A percentile compares a stretch with the other conserved stretches of the same genome.
Conservation (phyloP, 1,140 invertebrate genomes). For the Drosophila aff. region DNA sequence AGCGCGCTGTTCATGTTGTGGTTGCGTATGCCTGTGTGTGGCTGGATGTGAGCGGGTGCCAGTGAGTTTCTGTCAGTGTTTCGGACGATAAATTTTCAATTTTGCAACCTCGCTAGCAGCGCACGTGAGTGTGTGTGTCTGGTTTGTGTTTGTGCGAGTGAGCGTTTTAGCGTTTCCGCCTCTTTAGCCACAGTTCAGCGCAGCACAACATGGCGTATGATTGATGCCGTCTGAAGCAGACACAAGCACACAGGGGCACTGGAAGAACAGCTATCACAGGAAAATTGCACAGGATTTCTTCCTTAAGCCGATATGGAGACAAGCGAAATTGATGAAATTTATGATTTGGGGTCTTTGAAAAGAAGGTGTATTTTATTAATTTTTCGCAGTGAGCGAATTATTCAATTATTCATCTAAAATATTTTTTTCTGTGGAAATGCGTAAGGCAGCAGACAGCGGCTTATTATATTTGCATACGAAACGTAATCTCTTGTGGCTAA, state of each 20-base stretch:
- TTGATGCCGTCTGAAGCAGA: constrained; percentile 72
- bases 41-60: constrained; percentile 2
- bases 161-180: constrained; percentile 65
- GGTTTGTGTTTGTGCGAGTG: constrained; percentile 19
- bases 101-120: constrained; percentile 39
- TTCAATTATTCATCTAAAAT: neutral
- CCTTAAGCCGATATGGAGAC: neutral
- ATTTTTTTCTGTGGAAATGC: constrained; percentile 1
- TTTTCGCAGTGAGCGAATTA: neutral
- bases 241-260: constrained; percentile 4
- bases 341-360: neutral
- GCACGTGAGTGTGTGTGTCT: constrained; percentile 7
- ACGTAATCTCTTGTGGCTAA: constrained; percentile 24
- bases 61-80: constrained; percentile 50
- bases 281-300: neutral
- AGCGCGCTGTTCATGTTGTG: constrained; percentile 64
- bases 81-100: constrained; percentile 83
- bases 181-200: constrained; percentile 74
- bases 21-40: constrained; percentile 27
- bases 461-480: constrained; percentile 71
- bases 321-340: neutral
- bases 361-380: neutral
- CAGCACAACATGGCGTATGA: constrained; percentile 77
- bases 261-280: neutral
- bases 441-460: constrained; percentile 21